Conservation (phyloP, 1,140 invertebrate species). For the Drosophila ananassae region DNA sequence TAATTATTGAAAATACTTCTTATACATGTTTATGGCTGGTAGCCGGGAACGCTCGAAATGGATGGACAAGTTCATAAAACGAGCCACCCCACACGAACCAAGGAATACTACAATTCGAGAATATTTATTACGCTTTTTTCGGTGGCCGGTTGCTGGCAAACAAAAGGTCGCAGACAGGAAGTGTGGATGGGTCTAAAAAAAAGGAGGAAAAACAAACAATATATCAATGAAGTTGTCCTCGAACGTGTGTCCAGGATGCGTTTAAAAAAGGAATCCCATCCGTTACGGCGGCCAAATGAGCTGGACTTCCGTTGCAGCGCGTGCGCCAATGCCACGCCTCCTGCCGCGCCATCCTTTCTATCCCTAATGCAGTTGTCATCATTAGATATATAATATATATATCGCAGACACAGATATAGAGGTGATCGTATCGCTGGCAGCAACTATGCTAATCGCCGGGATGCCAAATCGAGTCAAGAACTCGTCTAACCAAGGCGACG, state of each 20-base stretch:
- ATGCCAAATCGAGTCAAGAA: slow-evolving; percentile 73
- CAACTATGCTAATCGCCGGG: slow-evolving; percentile 76
- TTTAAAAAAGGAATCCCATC: slow-evolving; percentile 80
- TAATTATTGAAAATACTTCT: slow-evolving; percentile 54
- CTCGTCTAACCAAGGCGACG: slow-evolving; percentile 75
- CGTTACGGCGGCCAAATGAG: slow-evolving; percentile 70
- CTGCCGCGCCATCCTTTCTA: slow-evolving; percentile 4
- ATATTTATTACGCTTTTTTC: slow-evolving; percentile 61
- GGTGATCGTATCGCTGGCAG: slow-evolving; percentile 27
- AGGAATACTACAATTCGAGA: slow-evolving; percentile 24
- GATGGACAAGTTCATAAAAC: slow-evolving; percentile 47
- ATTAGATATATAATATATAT: slow-evolving; percentile 21
- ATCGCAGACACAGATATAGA: slow-evolving; percentile 7
- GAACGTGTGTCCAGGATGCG: slow-evolving; percentile 75
- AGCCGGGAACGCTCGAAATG: slow-evolving; percentile 29
- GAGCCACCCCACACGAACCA: slow-evolving; percentile 1
- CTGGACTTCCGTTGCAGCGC: slow-evolving; percentile 75
- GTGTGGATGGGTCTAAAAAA: slow-evolving; percentile 49
- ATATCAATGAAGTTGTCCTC: slow-evolving; percentile 77
- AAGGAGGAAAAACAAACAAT: slow-evolving; percentile 49
- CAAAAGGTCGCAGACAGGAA: slow-evolving; percentile 63
- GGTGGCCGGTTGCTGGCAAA: slow-evolving; percentile 31
- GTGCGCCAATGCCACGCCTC: slow-evolving; percentile 61
- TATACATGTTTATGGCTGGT: slow-evolving; percentile 39
- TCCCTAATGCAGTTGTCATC: slow-evolving; percentile 69